phyloP scores from a whole-genome alignment of 2,797 vertebrate species.

The Sebastes kiyomatsui region DNA sequence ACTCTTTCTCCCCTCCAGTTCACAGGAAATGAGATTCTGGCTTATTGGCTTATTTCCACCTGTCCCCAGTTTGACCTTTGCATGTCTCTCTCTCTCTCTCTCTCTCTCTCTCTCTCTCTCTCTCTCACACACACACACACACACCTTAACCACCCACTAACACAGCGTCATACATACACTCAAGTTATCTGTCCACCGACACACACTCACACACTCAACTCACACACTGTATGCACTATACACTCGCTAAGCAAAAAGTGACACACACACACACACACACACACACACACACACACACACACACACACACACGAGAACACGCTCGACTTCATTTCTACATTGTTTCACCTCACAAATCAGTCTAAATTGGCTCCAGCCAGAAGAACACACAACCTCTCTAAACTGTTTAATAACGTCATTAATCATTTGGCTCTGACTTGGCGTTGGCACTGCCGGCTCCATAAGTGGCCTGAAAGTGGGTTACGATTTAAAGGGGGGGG shows the following conservation, averaged over 20 bases:
- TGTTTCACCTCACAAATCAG: conserved; percentile 74
- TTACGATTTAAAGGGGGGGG: conserved; percentile 41
- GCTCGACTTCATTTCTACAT: conserved; percentile 50
- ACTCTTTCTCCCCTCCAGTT: conserved; percentile 43
- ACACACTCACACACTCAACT: neutral
- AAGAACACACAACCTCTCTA: conserved; percentile 55
- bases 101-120: conserved; percentile 4
- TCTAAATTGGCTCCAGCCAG: conserved; percentile 53
- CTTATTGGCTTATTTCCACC: conserved; percentile 70
- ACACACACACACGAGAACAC: conserved; percentile 1
- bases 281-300: conserved; percentile 1
- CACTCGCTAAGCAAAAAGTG: too few relatives aligned
- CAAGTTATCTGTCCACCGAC: neutral
- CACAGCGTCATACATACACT: neutral
- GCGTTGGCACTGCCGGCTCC: conserved; percentile 21
- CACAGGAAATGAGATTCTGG: conserved; percentile 72
- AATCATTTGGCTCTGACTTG: conserved; percentile 61
- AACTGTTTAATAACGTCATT: conserved; percentile 69
- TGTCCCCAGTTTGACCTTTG: conserved; percentile 71
- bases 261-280: neutral
- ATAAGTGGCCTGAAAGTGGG: conserved; percentile 60
- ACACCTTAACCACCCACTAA: neutral
- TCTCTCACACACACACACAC: neutral
- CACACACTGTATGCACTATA: neutral
- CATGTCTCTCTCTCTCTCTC: conserved; percentile 1